phyloP scores from a whole-genome alignment of 2,797 vertebrate genomes.

The Epinephelus malabaricus region DNA sequence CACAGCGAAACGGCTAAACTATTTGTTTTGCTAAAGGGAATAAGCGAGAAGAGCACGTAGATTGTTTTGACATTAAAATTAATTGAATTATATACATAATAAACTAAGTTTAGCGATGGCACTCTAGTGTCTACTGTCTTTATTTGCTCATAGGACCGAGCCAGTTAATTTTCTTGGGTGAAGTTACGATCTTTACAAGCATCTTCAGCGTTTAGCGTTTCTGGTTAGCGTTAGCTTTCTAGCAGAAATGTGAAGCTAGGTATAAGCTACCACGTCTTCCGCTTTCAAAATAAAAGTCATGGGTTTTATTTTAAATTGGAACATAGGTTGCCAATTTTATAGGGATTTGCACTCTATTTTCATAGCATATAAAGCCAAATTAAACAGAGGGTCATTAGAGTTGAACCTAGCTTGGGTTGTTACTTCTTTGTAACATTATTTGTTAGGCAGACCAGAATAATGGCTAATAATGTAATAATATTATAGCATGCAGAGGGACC shows the following conservation, averaged over 20 bases:
- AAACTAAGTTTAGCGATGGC: neutral
- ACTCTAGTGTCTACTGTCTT: accelerated
- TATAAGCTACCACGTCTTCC: neutral
- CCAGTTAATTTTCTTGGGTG: neutral
- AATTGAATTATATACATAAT: neutral
- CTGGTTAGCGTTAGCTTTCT: slow-evolving; percentile 44
- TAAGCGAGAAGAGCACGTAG: neutral
- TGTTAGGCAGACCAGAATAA: too few relatives aligned
- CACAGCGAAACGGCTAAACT: neutral
- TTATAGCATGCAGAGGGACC: too few relatives aligned
- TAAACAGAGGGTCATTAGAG: neutral
- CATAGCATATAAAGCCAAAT: neutral
- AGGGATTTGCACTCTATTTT: neutral
- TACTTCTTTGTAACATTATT: neutral
- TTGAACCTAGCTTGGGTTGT: neutral
- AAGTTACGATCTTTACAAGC: slow-evolving; percentile 14
- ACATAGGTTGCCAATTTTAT: neutral
- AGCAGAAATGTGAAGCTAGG: slow-evolving; percentile 30
- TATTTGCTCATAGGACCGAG: neutral
- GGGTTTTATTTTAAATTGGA: accelerated
- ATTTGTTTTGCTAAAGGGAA: slow-evolving; percentile 2
- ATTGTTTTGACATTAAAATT: neutral
- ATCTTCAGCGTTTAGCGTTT: slow-evolving; percentile 15
- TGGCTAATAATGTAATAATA: too few relatives aligned
- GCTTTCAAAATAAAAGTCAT: slow-evolving; percentile 60